Base-by-base conservation (phyloP, 2,113 vertebrate species). In the Eretmodus cyanostictus region DNA sequence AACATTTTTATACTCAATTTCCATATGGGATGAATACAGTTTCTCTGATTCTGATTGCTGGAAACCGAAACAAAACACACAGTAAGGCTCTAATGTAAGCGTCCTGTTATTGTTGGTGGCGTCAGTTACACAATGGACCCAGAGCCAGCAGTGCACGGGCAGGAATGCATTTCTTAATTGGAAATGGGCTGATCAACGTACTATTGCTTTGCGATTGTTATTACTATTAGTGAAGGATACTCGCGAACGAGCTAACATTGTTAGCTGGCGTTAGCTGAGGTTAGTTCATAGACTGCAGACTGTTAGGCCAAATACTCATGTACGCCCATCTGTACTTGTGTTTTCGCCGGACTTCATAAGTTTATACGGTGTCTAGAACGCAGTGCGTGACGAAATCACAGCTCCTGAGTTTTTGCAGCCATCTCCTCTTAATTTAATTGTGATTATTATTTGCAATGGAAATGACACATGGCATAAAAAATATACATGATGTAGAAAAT, bases 261-360 rank as follows among this genome's bases (percentile, higher is more conserved):
- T 59, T 16, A 59, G 55, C 55, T 17, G 55, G 8, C 8, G 5
- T 59, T 59, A 59, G 55, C 55, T 59, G 55, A 5, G 4, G 24
- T 59, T 29, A 29, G 55, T 59, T 59, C 8, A 59, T 5, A 0
- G 55, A 29, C 13, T 29, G 55, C 27, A 29, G 55, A 29, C 27
- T 59, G 27, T 29, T 59, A 29, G 27, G 55, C 55, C 13, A 59
- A 59, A 29, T 59, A 59, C 55, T 59, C 55, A 0, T 29, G 55
- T 29, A 59, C 0, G 0, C 5, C 55, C 0, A 13, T 29, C 0
- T 29, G 55, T 0, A 59, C 27, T 4, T 1, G 27, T 2, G 1
- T 6, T 59, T 59, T 59, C 1, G 2, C 55, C 13, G 13, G 8
- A 59, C 5, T 59, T 59, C 5, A 31, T 2, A 6, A 2, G 4